Evolutionary conservation across 2,888 invertebrate genomes (phyloP).

Genomic region (Amphiduros pacificus): DNA sequence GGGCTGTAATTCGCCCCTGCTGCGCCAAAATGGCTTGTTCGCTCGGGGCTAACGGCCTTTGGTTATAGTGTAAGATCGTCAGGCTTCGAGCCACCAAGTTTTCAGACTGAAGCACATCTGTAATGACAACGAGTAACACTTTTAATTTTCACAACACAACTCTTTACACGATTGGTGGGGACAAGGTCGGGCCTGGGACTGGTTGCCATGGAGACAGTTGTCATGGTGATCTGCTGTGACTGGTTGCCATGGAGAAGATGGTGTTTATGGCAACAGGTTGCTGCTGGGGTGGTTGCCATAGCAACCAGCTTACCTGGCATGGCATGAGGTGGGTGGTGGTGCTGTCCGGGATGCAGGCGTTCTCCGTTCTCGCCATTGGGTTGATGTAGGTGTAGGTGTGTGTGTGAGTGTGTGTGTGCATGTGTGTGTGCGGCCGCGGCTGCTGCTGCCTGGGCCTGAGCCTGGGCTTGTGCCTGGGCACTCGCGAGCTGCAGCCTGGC

Average conservation of each 20-base stretch:
- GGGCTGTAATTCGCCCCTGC: constrained; percentile 9
- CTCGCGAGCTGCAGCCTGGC: constrained; percentile 83
- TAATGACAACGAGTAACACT: constrained; percentile 12
- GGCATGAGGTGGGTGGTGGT: not conserved
- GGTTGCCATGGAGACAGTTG: not conserved
- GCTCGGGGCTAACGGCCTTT: not conserved
- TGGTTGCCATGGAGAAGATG: too few species aligned
- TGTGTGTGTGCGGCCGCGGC: constrained; percentile 71
- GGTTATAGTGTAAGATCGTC: constrained; percentile 16
- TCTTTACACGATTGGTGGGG: constrained; percentile 3
- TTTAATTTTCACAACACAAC: too few species aligned
- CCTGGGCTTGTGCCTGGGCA: constrained; percentile 24
- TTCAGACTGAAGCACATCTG: constrained; percentile 15
- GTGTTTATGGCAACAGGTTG: constrained; percentile 3
- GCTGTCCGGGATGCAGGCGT: not conserved
- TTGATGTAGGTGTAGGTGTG: constrained; percentile 71
- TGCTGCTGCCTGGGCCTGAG: constrained; percentile 52
- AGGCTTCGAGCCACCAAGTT: constrained; percentile 17
- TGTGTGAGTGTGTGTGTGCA: constrained; percentile 89
- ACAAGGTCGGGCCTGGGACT: not conserved
- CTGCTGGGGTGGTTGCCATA: not conserved
- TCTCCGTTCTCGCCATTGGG: not conserved
- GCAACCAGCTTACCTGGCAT: too few species aligned
- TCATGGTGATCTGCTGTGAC: too few species aligned
- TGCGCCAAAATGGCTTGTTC: too few species aligned